phyloP scores from a whole-genome alignment of 2,888 invertebrate genomes.

The Drosophila heteroneura region DNA sequence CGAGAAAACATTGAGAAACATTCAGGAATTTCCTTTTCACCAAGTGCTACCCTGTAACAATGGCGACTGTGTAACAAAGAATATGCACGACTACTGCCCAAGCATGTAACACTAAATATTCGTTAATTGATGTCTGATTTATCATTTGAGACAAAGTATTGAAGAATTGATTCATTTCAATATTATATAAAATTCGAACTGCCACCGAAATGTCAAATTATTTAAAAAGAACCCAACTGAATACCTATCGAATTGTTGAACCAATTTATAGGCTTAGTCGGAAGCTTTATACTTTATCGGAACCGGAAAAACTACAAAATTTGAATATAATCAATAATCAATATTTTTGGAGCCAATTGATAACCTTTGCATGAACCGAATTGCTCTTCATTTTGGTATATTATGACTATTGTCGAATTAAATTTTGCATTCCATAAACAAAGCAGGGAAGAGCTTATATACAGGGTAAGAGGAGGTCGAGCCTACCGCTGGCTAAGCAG shows the following conservation, averaged over 20 bases:
- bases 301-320: no score
- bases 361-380: no score
- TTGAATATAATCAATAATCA: no score
- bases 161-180: not conserved
- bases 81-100: not conserved
- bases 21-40: slow-evolving; percentile 49
- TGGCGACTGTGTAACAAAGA: not conserved
- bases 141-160: not conserved
- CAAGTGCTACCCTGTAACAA: slow-evolving; percentile 15
- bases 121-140: not conserved
- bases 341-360: no score
- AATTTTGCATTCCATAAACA: not conserved
- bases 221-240: not conserved
- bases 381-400: no score
- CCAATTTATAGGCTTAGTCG: not conserved
- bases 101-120: not conserved
- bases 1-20: slow-evolving; percentile 46
- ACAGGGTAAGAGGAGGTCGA: slow-evolving; percentile 9
- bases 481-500: not conserved
- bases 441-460: not conserved
- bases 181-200: not conserved
- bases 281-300: no score
- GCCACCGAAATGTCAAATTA: not conserved
- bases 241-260: not conserved
- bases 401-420: not conserved